Evolutionary conservation across 2,797 vertebrate species (phyloP), one percentile per base, ranked within the genome.

Genomic region (Hyperoplus immaculatus): DNA sequence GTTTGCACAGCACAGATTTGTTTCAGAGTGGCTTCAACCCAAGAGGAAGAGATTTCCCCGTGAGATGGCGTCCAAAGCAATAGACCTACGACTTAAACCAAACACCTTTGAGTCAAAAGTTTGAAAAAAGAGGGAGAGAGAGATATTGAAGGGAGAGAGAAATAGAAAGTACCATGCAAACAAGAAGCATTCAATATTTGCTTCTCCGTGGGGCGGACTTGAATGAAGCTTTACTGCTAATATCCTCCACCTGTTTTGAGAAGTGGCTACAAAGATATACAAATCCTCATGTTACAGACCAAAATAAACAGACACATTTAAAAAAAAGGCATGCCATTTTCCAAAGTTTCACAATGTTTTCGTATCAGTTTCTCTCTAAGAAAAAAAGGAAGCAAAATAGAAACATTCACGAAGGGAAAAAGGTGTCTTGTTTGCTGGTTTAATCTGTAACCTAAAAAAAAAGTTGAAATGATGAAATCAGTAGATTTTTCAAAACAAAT

Each of bases 191-290:
- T 68, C 72, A 75, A 71, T 56, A 58, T 87, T 85, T 72, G 53
- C 49, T 64, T 45, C 36, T 74, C 61, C 68, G 83, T 64, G 59
- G 53, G 11, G 39, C 15, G 21, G 75, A 83, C 67, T 75, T 66
- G 46, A 41, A 76, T 5, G 29, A 82, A 72, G 75, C 65, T 78
- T 86, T 72, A 21, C 53, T 43, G 57, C 42, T 42, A 67, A 82
- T 58, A 75, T 73, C 50, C 45, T 75, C 77, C 67, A 77, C 75
- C 58, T 72, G 81, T 51, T 86, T 87, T 78, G 14, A 69, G 8
- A 80, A 5, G 16, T 21, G 57, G 69, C 72, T 21, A 59, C 59
- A 75, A 70, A 69, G 63, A 70, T 1, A 21, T 78, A 51, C 71
- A 76, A 75, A 86, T 72, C 79, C 62, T 69, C 45, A 5, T 53